Percentiles rank a stretch among this genome's conserved stretches.
phyloP scores from a whole-genome alignment of 2,797 vertebrate species.

The Erithacus rubecula region DNA sequence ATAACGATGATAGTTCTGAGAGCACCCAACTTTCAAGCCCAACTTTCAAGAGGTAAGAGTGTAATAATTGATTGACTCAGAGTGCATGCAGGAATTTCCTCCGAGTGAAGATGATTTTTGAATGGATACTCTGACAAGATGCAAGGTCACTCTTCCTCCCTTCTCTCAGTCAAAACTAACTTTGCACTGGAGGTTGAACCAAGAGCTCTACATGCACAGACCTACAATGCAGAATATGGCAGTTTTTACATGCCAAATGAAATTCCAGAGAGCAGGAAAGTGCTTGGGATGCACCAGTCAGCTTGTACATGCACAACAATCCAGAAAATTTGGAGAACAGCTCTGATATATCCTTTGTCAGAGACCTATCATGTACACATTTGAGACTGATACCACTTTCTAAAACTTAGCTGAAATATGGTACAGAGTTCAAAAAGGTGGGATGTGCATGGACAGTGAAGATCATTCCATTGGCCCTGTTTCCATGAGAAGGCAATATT shows the following conservation, averaged over 20 bases:
- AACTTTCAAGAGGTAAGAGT: background rate
- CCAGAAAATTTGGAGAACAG: background rate
- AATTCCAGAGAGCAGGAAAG: background rate
- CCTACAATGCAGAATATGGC: background rate
- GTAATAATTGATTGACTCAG: accelerated
- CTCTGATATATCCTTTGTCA: background rate
- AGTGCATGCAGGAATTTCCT: background rate
- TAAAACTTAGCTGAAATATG: background rate
- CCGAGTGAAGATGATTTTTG: background rate
- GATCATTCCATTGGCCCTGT: background rate
- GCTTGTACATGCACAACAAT: background rate
- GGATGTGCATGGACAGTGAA: background rate
- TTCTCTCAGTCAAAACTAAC: background rate
- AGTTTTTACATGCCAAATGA: background rate
- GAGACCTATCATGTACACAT: background rate
- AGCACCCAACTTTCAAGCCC: too few relatives aligned
- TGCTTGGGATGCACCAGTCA: background rate
- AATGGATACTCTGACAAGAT: background rate
- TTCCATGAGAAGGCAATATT: background rate
- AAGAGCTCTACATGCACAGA: background rate
- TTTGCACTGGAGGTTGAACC: background rate
- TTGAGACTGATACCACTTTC: background rate
- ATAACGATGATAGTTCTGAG: background rate
- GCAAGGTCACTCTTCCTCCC: background rate
- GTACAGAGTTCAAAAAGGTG: background rate